These are phyloP conservation scores for Dendrophyllia cribrosa DNA, from an alignment of 64 coral and sea anemone species.

Conservation along the genomic window DNA sequence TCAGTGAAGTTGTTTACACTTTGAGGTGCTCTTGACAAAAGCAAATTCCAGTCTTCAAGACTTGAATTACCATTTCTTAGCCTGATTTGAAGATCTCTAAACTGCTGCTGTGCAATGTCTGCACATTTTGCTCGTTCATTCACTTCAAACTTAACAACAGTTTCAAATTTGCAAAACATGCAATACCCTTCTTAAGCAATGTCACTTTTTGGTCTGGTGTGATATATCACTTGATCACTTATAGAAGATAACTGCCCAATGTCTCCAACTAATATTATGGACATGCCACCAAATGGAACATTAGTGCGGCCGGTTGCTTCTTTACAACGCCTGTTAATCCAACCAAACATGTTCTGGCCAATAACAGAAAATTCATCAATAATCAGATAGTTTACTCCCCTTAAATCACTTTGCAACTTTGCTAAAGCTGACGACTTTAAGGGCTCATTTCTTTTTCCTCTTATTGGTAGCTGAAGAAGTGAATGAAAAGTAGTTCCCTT, in stretches of 20 bases:
- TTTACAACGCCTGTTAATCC: slow-evolving; percentile 37
- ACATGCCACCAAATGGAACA: slow-evolving; percentile 56
- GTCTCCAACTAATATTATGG: slow-evolving; percentile 65
- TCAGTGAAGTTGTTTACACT: neutral
- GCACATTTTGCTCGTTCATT: slow-evolving; percentile 76
- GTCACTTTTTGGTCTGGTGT: slow-evolving; percentile 59
- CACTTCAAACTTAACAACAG: slow-evolving; percentile 44
- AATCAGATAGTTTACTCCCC: slow-evolving; percentile 57
- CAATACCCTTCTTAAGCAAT: slow-evolving; percentile 57
- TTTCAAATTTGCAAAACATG: slow-evolving; percentile 52
- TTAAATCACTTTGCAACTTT: slow-evolving; percentile 46
- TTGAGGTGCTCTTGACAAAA: slow-evolving; percentile 41
- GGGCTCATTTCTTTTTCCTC: slow-evolving; percentile 25
- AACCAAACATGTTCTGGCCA: slow-evolving; percentile 65
- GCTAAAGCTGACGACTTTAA: slow-evolving; percentile 55
- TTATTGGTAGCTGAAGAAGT: slow-evolving; percentile 62
- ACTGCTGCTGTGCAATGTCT: slow-evolving; percentile 37
- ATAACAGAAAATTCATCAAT: slow-evolving; percentile 74
- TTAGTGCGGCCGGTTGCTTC: slow-evolving; percentile 45
- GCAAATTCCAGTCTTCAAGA: slow-evolving; percentile 67
- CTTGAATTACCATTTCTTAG: slow-evolving; percentile 80
- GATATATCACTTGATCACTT: slow-evolving; percentile 62
- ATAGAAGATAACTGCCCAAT: slow-evolving; percentile 62
- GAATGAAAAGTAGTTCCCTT: slow-evolving; percentile 73
- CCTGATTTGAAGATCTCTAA: slow-evolving; percentile 60